phyloP scores from a whole-genome alignment of 2,888 invertebrate genomes.

The Heterodera filipjevi region DNA sequence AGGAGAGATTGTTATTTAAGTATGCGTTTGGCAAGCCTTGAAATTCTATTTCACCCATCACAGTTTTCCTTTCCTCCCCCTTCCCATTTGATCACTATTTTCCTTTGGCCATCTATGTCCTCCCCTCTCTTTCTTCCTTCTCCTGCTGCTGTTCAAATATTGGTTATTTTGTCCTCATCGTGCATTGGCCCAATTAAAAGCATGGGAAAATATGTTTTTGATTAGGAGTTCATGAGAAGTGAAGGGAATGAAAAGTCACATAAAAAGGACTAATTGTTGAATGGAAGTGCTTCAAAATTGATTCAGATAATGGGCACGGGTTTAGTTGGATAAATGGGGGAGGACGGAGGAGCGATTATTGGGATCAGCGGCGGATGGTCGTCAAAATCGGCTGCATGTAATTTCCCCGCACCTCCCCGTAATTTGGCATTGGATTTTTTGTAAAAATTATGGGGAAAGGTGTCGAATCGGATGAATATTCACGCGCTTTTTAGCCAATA shows the following conservation, averaged over 20 bases:
- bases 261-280: neutral
- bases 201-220: constrained; percentile 1
- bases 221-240: neutral
- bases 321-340: neutral
- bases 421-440: constrained; percentile 8
- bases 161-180: neutral
- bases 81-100: too few species aligned
- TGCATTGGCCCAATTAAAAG: constrained; percentile 1
- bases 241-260: neutral
- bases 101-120: neutral
- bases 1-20: neutral
- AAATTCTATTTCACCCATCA: too few species aligned
- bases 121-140: neutral
- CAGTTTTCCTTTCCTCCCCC: neutral
- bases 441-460: neutral
- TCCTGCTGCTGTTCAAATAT: neutral
- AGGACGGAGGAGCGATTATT: neutral
- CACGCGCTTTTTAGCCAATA: neutral
- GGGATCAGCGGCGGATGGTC: neutral
- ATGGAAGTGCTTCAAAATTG: neutral
- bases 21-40: too few species aligned
- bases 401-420: neutral
- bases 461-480: neutral
- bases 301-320: neutral
- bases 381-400: neutral